Evolutionary conservation across 2,797 vertebrate species (phyloP), one percentile per base, ranked within the genome.

Genomic region (Pachyuromys duprasi): DNA sequence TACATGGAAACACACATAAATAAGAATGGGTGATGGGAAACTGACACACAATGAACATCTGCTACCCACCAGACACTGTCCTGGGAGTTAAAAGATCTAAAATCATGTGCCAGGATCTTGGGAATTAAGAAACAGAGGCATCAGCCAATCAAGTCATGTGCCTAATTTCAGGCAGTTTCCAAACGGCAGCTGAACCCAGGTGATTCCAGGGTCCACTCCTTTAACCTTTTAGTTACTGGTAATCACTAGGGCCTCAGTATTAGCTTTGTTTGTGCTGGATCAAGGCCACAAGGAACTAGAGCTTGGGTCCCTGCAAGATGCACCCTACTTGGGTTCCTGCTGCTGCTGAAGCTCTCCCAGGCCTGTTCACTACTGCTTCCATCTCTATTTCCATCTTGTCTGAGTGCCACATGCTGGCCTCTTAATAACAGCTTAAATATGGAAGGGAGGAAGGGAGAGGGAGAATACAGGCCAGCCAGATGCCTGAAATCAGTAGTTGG

Each of bases 401-500:
- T 62, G 8, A 80, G 8, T 28, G 49, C n/a, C 20, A 14, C 17
- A 14, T 63, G 5, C 28, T 5, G 67, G 93, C 26, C 62, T 69
- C 67, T 92, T 92, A 69, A 80, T 65, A 45, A 69, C 28, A 63
- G 75, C 55, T 84, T 83, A 86, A 86, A 53, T 42, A 17, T 8
- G 22, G 87, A n/a, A 63, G 33, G 72, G 17, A 60, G 28, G 67
- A 94, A 97, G 67, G 63, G 83, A 95, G 42, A 49, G 14, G 8
- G 67, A 57, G 86, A 81, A 70, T 0, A 0, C 76, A 55, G 28
- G 80, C 49, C 65, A 24, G 67, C 14, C 36, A 80, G 70, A 5
- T 69, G 84, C 53, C 75, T 72, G 83, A 96, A 87, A 94, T 78
- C 96, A 96, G 94, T 95, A 88, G 55, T 90, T 86, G 92, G 95